Evolutionary conservation across 2,113 vertebrate species (phyloP), one percentile per base, ranked within the genome.

Genomic region (Mobula birostris): DNA sequence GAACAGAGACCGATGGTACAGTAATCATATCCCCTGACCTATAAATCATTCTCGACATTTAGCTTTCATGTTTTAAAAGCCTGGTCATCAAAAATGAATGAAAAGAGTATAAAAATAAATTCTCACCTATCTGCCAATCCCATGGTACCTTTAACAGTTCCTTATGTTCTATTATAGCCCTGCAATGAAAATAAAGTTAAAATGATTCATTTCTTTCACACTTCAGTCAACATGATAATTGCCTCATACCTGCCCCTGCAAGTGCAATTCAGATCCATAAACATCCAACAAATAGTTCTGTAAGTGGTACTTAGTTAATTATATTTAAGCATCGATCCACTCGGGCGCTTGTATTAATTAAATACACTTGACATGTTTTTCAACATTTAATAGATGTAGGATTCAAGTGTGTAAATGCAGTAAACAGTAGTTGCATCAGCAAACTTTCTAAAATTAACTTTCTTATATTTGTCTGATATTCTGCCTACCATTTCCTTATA

Each of bases 91-190:
- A 93, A 74, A 92, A 36, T 17, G 8, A 92, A 93, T 68, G 63
- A 91, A 68, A 24, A 74, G 9, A 93, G 90, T 11, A 29, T 76
- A 74, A 36, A 96, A 94, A 72, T 40, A 74, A 94, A 36, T 87
- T 94, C 97, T 98, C 97, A 98, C 98, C 98, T 96, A 99, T 98
- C 96, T 99, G 98, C 98, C 98, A 99, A 83, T 99, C 97, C 98
- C 98, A 99, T 92, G 98, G 98, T 78, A 99, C 98, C 96, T 97
- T 99, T 96, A 99, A 95, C 94, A 99, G 96, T 96, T 99, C 98
- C 96, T 99, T 99, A 96, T 99, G 98, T 94, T 99, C 98, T 98
- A 99, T 98, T 94, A 99, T 98, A 94, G 98, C 98, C 95, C 98
- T 99, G 95, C 32, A 96, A 97, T 94, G 95, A 90, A 97, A 96